Evolutionary conservation across 1,140 invertebrate genomes (phyloP), one percentile per base, ranked within the genome.

Genomic region (Bombus consobrinus): DNA sequence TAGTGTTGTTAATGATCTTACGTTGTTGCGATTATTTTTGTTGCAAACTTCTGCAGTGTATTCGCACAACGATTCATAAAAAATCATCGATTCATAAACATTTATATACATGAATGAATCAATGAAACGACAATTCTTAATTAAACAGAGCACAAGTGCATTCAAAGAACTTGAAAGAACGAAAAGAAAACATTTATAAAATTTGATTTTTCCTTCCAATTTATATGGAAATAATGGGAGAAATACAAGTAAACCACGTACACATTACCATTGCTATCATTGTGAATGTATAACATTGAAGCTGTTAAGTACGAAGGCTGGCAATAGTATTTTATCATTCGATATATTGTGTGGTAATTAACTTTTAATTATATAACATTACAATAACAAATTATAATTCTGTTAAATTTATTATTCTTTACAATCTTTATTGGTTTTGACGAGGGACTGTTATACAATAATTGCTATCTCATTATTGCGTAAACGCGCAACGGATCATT

Each of bases 381-480:
- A 91, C 87, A 82, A 89, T 91, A 87, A 90, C 82, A 90, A 93
- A 91, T 85, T 90, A 92, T 92, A 91, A 90, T 93, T 94, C 94
- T 91, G 92, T 93, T 93, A 92, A 94, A 92, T 92, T 93, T 91
- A 93, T 91, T 93, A 94, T 93, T 90, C 86, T 92, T 92, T 91
- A 93, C 89, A 90, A 94, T 93, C 93, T 92, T 84, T 92, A 93
- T 94, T 93, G 92, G 91, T 94, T 94, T 94, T 93, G 87, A 94
- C 92, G 92, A 94, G 93, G 94, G 94, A 95, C 94, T 95, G 95
- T 95, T 95, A 94, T 95, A 92, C 95, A 18, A 95, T 94, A 94
- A 94, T 91, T 94, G 92, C 91, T 94, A 93, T 92, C 90, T 93
- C 91, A 94, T 92, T 92, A 91, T 90, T 90, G 86, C 91, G 88